phyloP scores from a whole-genome alignment of 2,113 vertebrate species.

The Peromyscus leucopus region DNA sequence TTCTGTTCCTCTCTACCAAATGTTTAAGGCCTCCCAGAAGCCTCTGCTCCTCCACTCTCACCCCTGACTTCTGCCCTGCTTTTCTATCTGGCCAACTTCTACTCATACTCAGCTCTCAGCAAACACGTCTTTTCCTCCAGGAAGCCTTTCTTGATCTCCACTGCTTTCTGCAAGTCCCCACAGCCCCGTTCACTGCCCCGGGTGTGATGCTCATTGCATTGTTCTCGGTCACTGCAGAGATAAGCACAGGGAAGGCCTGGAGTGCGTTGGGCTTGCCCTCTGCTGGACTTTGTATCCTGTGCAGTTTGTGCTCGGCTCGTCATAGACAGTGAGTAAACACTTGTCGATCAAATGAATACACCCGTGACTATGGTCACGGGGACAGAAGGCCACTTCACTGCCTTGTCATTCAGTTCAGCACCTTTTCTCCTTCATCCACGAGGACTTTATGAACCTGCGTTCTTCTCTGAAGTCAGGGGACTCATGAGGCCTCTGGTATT shows the following conservation, averaged over 20 bases:
- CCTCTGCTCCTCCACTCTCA: not conserved
- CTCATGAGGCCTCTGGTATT: not conserved
- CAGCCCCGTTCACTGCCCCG: not conserved
- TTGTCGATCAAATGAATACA: not conserved
- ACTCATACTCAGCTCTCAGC: not conserved
- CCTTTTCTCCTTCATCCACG: not conserved
- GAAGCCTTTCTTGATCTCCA: slow-evolving; percentile 10
- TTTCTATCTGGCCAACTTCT: not conserved
- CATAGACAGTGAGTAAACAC: not conserved
- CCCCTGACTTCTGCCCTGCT: not conserved
- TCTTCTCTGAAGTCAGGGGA: not conserved
- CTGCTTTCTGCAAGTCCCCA: not conserved
- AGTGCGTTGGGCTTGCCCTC: not conserved
- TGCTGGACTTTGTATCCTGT: not conserved
- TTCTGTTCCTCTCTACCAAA: not conserved
- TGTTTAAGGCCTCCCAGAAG: not conserved
- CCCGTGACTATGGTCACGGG: not conserved
- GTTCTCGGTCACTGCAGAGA: not conserved
- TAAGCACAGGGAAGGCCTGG: not conserved
- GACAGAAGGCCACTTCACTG: not conserved
- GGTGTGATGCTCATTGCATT: not conserved
- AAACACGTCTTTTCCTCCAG: not conserved
- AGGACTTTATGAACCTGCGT: not conserved
- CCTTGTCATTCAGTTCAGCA: not conserved
- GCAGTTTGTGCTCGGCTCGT: not conserved